Evolutionary conservation across 1,140 invertebrate genomes (phyloP).

Genomic region (Formica selysi): DNA sequence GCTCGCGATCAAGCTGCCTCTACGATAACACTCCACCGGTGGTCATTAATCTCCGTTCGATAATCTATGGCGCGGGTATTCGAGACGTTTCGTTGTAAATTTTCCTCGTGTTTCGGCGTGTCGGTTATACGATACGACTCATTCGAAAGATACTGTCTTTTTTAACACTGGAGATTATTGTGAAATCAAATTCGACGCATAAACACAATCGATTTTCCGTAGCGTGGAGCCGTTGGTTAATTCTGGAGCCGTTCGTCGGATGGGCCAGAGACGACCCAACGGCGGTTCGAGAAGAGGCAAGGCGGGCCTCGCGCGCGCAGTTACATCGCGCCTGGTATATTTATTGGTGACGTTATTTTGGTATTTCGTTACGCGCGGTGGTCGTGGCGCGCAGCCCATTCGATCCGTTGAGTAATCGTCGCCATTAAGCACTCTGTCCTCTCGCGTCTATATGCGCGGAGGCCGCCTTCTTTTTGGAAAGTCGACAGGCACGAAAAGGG

Average conservation of each 20-base stretch:
- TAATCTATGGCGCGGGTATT: conserved; percentile 7
- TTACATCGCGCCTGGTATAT: conserved; percentile 79
- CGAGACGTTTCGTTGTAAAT: neutral
- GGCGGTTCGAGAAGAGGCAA: conserved; percentile 60
- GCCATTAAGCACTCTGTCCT: conserved; percentile 85
- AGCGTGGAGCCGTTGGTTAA: conserved; percentile 75
- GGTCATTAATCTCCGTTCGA: conserved; percentile 54
- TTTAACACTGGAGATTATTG: neutral
- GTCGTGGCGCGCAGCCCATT: conserved; percentile 79
- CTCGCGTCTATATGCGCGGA: conserved; percentile 65
- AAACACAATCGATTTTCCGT: neutral
- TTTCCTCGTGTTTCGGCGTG: neutral
- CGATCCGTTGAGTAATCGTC: conserved; percentile 85
- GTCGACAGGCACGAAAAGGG: conserved; percentile 56
- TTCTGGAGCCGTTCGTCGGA: conserved; percentile 79
- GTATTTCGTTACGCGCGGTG: conserved; percentile 83
- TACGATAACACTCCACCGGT: conserved; percentile 17
- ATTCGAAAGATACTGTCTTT: neutral
- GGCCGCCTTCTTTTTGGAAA: conserved; percentile 60
- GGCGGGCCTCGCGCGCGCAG: conserved; percentile 62
- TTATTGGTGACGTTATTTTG: conserved; percentile 86
- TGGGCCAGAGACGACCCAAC: conserved; percentile 41
- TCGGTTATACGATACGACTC: neutral
- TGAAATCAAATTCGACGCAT: neutral
- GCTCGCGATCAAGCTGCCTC: conserved; percentile 48